Base-by-base conservation (phyloP, 2,888 invertebrate genomes). In the Trichacis sp. region DNA sequence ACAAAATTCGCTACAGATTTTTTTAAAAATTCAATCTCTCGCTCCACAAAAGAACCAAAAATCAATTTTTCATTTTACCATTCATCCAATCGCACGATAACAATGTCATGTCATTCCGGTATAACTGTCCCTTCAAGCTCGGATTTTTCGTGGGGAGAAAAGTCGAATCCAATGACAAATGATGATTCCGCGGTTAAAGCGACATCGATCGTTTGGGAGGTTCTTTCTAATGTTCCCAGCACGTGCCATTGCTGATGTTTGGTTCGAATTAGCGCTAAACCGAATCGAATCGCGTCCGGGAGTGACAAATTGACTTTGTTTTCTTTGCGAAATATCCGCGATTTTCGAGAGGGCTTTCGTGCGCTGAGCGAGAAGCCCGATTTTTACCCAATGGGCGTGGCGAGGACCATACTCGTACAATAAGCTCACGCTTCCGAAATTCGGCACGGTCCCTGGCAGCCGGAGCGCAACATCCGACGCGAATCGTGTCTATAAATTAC, bases 401-500 rank as follows among this genome's bases (percentile, higher is more conserved):
- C 24, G 24, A 5, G 24, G 11, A 6, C 11, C 33, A 33, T 33
- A n/a, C 33, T 52, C 55, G 33, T 50, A 56, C 59, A 67, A 67
- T 68, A 68, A 57, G 64, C 63, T 64, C 56, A 61, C 55, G 68
- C 57, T 57, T 54, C 54, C 54, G 52, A 75, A 78, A 82, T 82
- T 81, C 76, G 80, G 73, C 63, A 81, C 77, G 81, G 77, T 61
- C 54, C 54, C 61, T 70, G 60, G 68, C 70, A 71, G 70, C 51
- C 67, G 67, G 61, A 64, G 67, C 55, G 70, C 65, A 62, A 61
- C 67, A 72, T 70, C 78, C 77, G 77, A 54, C 69, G 72, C 80
- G 77, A 82, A 82, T 82, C 75, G 79, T 65, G 75, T 68, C 82
- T 82, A 83, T 83, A 83, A 83, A 83, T 83, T 82, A 82, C 78